Evolutionary conservation across 1,140 invertebrate species (phyloP).

Genomic region (Drosophila sproati): DNA sequence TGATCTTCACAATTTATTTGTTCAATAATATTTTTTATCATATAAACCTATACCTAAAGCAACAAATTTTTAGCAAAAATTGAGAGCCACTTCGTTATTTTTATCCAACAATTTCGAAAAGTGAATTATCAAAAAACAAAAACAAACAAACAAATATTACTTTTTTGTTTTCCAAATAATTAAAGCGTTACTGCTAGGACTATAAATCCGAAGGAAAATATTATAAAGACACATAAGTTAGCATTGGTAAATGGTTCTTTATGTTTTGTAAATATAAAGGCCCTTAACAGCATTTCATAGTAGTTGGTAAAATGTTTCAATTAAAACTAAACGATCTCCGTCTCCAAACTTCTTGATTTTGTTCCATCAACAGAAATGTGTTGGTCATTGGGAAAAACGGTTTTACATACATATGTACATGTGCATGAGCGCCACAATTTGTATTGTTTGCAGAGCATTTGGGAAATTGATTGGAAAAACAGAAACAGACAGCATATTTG

Average conservation of each 20-base stretch:
- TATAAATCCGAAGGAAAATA: no score
- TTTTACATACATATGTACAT: conserved; percentile 14
- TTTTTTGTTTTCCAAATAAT: no score
- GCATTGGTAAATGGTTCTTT: no score
- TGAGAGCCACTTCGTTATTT: no score
- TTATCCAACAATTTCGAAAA: no score
- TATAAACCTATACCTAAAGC: background rate
- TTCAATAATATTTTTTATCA: background rate
- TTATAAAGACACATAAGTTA: no score
- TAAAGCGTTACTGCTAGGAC: no score
- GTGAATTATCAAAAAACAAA: no score
- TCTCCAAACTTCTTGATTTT: conserved; percentile 2
- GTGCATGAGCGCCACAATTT: conserved; percentile 38
- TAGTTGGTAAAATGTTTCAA: no score
- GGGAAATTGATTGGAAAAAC: conserved; percentile 45
- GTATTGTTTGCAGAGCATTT: conserved; percentile 52
- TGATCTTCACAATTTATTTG: background rate
- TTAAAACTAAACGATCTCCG: background rate
- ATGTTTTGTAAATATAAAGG: no score
- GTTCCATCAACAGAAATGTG: background rate
- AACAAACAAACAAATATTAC: no score
- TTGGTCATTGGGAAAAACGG: conserved; percentile 14
- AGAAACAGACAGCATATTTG: conserved; percentile 15
- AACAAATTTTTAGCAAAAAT: background rate
- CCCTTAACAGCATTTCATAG: background rate